phyloP scores from a whole-genome alignment of 2,113 vertebrate genomes.

The Pteruthius melanotis region DNA sequence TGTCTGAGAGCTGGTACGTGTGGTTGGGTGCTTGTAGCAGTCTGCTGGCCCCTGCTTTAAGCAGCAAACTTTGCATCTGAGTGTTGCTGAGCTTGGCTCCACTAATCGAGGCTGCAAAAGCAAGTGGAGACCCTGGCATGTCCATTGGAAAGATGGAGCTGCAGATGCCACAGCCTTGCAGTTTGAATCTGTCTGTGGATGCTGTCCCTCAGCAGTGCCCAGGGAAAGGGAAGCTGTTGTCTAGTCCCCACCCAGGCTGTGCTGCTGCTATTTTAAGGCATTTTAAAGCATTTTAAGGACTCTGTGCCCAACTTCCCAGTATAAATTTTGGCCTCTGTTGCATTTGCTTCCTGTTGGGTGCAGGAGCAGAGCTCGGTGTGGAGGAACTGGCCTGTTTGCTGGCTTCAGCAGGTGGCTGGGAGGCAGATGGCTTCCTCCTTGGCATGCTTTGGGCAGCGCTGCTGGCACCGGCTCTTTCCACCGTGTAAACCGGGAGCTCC shows the following conservation, averaged over 20 bases:
- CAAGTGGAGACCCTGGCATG: neutral
- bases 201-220: neutral
- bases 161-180: neutral
- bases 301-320: neutral
- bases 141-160: accelerated
- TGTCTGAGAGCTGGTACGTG: neutral
- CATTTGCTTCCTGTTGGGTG: neutral
- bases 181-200: neutral
- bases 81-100: neutral
- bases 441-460: neutral
- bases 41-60: neutral
- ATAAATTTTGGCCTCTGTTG: neutral
- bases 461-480: neutral
- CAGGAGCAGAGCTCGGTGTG: neutral
- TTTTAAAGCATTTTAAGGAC: neutral
- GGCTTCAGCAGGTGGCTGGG: neutral
- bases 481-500: neutral
- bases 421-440: neutral
- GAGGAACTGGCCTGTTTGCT: neutral
- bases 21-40: neutral
- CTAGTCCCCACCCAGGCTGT: neutral
- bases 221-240: neutral
- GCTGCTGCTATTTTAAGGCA: neutral
- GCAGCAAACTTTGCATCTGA: neutral
- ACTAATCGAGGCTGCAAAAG: neutral